Conservation (phyloP, 2,113 vertebrate genomes). For the Dipodomys ordii region DNA sequence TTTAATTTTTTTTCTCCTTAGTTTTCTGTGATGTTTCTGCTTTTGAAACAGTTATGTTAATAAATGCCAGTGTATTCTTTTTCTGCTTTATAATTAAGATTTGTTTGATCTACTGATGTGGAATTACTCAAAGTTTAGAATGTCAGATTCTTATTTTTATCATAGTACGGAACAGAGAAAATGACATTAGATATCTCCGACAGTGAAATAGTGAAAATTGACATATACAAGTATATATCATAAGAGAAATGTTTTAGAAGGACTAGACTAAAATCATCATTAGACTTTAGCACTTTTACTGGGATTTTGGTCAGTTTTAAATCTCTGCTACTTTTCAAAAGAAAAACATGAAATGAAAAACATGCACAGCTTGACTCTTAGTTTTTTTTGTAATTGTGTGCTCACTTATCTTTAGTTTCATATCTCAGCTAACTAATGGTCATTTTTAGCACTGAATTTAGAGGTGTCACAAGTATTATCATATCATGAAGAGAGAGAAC, state of each 20-base stretch:
- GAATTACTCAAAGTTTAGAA: constrained; percentile 35
- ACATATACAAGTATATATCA: not conserved
- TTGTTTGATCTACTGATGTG: constrained; percentile 41
- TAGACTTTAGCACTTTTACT: not conserved
- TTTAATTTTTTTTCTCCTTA: constrained; percentile 19
- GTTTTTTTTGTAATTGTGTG: not conserved
- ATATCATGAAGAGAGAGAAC: not conserved
- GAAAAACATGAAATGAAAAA: not conserved
- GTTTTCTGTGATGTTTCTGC: constrained; percentile 45
- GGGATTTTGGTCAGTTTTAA: constrained; percentile 12
- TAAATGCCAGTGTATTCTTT: constrained; percentile 27
- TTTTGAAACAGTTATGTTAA: constrained; percentile 10
- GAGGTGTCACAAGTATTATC: not conserved
- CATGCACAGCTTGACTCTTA: not conserved
- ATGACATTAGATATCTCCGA: constrained; percentile 7
- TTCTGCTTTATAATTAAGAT: constrained; percentile 35
- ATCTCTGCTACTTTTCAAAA: constrained; percentile 30
- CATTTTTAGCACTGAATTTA: not conserved
- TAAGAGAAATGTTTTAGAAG: constrained; percentile 36
- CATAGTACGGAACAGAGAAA: constrained; percentile 49
- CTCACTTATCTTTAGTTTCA: not conserved
- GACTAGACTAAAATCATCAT: constrained; percentile 2
- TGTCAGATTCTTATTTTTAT: constrained; percentile 56
- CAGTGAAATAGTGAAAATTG: constrained; percentile 17
- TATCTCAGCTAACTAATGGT: not conserved